A percentile compares a stretch with the other conserved stretches of the same genome.
Evolutionary conservation across 2,888 invertebrate genomes (phyloP).

Genomic region (Trissolcus japonicus): DNA sequence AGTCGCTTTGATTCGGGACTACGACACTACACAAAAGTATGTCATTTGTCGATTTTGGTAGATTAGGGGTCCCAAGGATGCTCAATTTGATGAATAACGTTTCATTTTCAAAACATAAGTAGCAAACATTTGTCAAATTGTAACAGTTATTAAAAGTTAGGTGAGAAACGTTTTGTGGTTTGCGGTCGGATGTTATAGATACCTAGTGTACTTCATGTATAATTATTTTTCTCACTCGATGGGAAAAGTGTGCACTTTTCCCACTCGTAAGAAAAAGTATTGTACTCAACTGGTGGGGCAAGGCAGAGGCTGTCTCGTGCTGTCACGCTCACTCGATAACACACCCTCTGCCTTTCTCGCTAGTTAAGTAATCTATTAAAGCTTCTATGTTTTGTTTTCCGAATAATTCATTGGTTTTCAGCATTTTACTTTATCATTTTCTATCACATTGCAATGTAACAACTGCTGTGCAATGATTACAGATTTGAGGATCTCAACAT

Average conservation of each 20-base stretch:
- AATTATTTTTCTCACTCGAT: too few species aligned
- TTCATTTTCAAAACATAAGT: slow-evolving; percentile 16
- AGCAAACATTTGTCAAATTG: slow-evolving; percentile 1
- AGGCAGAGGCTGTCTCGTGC: too few species aligned
- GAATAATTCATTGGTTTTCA: too few species aligned
- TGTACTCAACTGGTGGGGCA: too few species aligned
- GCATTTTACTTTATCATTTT: neutral
- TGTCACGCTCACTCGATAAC: too few species aligned
- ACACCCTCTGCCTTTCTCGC: too few species aligned
- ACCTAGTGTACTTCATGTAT: too few species aligned
- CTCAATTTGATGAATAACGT: slow-evolving; percentile 30
- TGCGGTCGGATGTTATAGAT: neutral
- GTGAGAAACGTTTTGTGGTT: neutral
- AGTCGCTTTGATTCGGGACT: slow-evolving; percentile 13
- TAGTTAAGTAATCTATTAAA: too few species aligned
- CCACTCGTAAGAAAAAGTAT: too few species aligned
- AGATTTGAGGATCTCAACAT: slow-evolving; percentile 15
- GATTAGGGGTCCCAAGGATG: slow-evolving; percentile 25
- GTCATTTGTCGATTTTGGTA: slow-evolving; percentile 16
- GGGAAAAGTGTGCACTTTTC: too few species aligned
- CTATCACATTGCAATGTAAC: neutral
- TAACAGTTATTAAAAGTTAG: neutral
- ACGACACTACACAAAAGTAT: slow-evolving; percentile 22
- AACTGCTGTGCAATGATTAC: slow-evolving; percentile 1
- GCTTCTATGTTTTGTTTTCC: too few species aligned